A percentile compares a stretch with the other conserved stretches of the same genome.
Conservation (phyloP, 2,888 invertebrate genomes). For the Mythimna pallens region DNA sequence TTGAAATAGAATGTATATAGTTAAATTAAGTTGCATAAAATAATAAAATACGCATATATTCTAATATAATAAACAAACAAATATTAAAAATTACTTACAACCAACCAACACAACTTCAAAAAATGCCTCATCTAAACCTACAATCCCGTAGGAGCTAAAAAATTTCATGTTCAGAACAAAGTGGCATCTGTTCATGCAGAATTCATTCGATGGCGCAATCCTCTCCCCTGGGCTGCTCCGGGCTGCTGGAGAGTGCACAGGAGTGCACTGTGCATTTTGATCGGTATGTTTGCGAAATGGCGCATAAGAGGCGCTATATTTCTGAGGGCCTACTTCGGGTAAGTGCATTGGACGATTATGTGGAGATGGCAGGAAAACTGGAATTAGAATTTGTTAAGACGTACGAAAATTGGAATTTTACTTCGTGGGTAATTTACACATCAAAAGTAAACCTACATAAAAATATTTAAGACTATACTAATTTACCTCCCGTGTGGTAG, state of each 20-base stretch:
- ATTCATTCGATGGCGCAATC: constrained; percentile 72
- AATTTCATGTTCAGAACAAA: constrained; percentile 64
- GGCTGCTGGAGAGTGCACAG: constrained; percentile 32
- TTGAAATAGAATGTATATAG: too few species aligned
- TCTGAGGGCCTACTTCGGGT: constrained; percentile 28
- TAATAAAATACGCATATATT: too few species aligned
- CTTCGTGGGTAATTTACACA: too few species aligned
- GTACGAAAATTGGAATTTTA: too few species aligned
- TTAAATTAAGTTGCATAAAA: too few species aligned
- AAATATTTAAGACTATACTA: too few species aligned
- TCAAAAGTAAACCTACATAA: too few species aligned
- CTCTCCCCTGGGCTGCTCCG: constrained; percentile 61
- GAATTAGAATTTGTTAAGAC: not conserved
- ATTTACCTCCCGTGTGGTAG: too few species aligned
- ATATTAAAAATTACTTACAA: not conserved
- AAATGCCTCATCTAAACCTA: not conserved
- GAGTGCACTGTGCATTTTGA: constrained; percentile 67
- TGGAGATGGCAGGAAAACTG: not conserved
- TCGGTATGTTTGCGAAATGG: constrained; percentile 55
- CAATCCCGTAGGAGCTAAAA: constrained; percentile 56
- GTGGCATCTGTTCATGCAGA: constrained; percentile 65
- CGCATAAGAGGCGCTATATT: constrained; percentile 15
- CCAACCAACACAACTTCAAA: not conserved
- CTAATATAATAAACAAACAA: too few species aligned
- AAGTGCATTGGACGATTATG: constrained; percentile 32